A percentile compares a stretch with the other conserved stretches of the same genome.
Conservation (phyloP, 2,888 invertebrate genomes). For the Cotesia congregata region DNA sequence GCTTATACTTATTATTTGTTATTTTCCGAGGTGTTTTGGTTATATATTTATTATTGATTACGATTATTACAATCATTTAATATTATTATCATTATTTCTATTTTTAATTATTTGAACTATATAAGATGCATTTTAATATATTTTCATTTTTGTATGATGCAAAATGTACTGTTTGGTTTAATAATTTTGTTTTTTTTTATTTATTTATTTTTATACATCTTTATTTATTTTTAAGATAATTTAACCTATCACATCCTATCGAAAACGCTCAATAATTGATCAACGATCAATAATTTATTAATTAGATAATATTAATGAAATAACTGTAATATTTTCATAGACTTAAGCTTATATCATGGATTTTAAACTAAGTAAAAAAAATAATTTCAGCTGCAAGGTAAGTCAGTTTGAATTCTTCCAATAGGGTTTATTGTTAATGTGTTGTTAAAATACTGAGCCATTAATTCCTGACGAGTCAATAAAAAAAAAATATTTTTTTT, state of each 20-base stretch:
- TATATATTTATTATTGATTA: constrained; percentile 70
- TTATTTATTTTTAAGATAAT: constrained; percentile 15
- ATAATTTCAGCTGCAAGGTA: constrained; percentile 65
- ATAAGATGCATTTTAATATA: constrained; percentile 71
- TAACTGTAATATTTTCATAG: constrained; percentile 21
- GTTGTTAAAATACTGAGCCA: constrained; percentile 51
- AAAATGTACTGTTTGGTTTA: constrained; percentile 71
- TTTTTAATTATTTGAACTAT: constrained; percentile 62
- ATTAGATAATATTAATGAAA: neutral
- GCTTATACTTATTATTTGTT: constrained; percentile 69
- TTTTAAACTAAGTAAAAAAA: constrained; percentile 6
- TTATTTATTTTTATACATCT: constrained; percentile 52
- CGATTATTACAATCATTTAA: constrained; percentile 61
- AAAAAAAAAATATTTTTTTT: constrained; percentile 31
- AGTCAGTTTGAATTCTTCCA: constrained; percentile 56
- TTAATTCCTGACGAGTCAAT: constrained; percentile 53
- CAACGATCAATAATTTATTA: constrained; percentile 14
- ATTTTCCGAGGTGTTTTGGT: constrained; percentile 70
- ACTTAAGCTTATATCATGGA: constrained; percentile 13
- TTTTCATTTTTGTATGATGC: constrained; percentile 69
- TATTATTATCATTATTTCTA: constrained; percentile 59
- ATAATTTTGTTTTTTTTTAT: constrained; percentile 65
- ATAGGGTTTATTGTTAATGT: constrained; percentile 49
- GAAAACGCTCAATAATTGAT: constrained; percentile 1
- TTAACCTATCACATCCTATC: constrained; percentile 64